Evolutionary conservation across 2,888 invertebrate genomes (phyloP), one percentile per base, ranked within the genome.

Genomic region (Aspidiotus rigidus): DNA sequence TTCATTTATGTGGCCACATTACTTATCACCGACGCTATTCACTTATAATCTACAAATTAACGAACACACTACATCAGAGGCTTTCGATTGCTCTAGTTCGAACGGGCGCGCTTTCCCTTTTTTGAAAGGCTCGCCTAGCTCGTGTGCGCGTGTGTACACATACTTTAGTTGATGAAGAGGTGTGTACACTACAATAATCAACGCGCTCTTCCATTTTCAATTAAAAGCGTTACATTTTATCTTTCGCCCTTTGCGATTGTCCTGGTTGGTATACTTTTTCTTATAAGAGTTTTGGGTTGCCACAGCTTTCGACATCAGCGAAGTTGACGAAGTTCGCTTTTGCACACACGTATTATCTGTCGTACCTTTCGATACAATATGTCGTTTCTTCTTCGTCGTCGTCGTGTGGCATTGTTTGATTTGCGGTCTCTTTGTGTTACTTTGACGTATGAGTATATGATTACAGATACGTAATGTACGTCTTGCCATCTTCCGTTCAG

Each of bases 1-100:
- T 63, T 54, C 63, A 63, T 63, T 63, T 63, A 63, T 54, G 63
- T 53, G 55, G 53, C 63, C 63, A 63, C 55, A 63, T 63, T 55
- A 63, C 55, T 55, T 41, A 40, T 16, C n/a, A 17, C 11, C 15
- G 40, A 15, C 40, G 53, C 42, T 63, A 60, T 60, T 60, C 60
- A 39, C 28, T 60, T 60, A 28, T 28, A 39, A 28, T 62, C 42
- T 62, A 62, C 62, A 49, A 62, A 62, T 62, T 62, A 62, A 62
- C 11, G 17, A 42, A 53, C 16, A n/a, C 49, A n/a, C n/a, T 28
- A 28, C 28, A 28, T 28, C 28, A 28, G 28, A 28, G 28, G 49
- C 49, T 49, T 49, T 49, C 49, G 49, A 49, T 49, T 49, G 49
- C 49, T 49, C 49, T 11, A 49, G 10, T 49, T 49, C 49, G 49